Percentiles rank a stretch among this genome's conserved stretches.
Conservation (phyloP, 1,140 invertebrate genomes). For the Nomia melanderi region DNA sequence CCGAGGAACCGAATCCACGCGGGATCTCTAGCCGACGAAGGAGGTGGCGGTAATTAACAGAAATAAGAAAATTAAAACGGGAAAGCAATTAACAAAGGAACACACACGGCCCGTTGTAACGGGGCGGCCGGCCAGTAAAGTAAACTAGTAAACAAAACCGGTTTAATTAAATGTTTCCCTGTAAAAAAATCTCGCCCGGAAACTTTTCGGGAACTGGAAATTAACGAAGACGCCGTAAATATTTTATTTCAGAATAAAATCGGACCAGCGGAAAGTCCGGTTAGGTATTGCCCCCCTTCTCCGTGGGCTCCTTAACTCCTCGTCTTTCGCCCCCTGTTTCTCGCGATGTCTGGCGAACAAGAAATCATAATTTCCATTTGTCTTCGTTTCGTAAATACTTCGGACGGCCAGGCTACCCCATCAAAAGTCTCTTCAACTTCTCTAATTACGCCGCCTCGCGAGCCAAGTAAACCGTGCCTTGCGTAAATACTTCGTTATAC, state of each 20-base stretch:
- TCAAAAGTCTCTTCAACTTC: conserved; percentile 48
- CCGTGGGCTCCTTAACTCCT: too few species aligned
- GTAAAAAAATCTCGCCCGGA: conserved; percentile 34
- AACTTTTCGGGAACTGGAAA: conserved; percentile 39
- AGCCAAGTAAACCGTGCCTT: conserved; percentile 45
- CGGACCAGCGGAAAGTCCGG: not conserved
- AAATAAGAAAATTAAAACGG: conserved; percentile 35
- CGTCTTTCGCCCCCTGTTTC: not conserved
- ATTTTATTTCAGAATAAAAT: conserved; percentile 46
- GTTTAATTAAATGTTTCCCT: conserved; percentile 45
- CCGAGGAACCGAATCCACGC: not conserved
- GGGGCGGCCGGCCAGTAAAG: conserved; percentile 16
- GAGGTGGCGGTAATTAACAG: conserved; percentile 27
- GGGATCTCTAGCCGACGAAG: not conserved
- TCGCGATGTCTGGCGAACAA: conserved; percentile 29
- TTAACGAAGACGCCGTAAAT: conserved; percentile 50
- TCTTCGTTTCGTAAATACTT: conserved; percentile 52
- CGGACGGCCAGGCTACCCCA: conserved; percentile 38
- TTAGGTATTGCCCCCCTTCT: too few species aligned
- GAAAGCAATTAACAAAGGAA: conserved; percentile 50
- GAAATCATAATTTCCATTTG: conserved; percentile 54
- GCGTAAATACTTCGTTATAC: conserved; percentile 44
- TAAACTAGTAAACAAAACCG: conserved; percentile 44
- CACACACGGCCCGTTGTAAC: conserved; percentile 39
- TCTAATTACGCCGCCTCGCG: conserved; percentile 46